A percentile compares a stretch with the other conserved stretches of the same genome.
Conservation (phyloP, 2,797 vertebrate genomes). For the Leucoraja ocellata region DNA sequence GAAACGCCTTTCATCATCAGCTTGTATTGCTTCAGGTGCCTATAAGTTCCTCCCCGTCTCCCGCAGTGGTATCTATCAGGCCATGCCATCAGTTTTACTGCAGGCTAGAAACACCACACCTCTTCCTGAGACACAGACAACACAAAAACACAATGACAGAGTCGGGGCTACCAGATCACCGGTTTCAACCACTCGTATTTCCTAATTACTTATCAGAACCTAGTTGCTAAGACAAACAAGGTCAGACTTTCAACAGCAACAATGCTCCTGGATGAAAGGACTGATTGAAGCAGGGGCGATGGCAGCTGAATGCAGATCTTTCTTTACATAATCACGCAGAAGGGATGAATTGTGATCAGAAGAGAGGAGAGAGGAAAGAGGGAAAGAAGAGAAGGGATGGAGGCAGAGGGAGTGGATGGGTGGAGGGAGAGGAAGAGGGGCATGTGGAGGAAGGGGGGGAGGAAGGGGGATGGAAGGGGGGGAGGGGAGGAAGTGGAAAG, state of each 20-base stretch:
- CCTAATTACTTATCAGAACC: background rate
- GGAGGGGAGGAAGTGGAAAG: background rate
- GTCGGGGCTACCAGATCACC: background rate
- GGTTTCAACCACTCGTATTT: background rate
- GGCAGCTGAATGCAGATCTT: background rate
- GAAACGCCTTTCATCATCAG: slow-evolving; percentile 57
- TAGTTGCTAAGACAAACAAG: background rate
- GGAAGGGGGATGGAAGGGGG: background rate
- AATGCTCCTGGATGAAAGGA: background rate
- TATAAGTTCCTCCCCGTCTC: slow-evolving; percentile 62
- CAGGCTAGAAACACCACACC: slow-evolving; percentile 61
- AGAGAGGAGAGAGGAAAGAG: too few relatives aligned
- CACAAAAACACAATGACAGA: slow-evolving; percentile 51
- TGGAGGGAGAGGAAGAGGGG: background rate
- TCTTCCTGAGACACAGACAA: slow-evolving; percentile 63
- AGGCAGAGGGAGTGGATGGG: too few relatives aligned
- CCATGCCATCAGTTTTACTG: slow-evolving; percentile 48
- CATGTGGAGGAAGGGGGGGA: too few relatives aligned
- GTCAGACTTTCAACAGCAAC: background rate
- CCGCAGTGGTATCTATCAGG: slow-evolving; percentile 63
- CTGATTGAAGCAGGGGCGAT: background rate
- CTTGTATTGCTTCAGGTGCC: slow-evolving; percentile 62
- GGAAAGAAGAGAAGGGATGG: too few relatives aligned
- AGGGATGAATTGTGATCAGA: background rate
- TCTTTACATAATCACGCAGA: background rate